Evolutionary conservation across 1,140 invertebrate species (phyloP).

Genomic region (Lithobius niger): DNA sequence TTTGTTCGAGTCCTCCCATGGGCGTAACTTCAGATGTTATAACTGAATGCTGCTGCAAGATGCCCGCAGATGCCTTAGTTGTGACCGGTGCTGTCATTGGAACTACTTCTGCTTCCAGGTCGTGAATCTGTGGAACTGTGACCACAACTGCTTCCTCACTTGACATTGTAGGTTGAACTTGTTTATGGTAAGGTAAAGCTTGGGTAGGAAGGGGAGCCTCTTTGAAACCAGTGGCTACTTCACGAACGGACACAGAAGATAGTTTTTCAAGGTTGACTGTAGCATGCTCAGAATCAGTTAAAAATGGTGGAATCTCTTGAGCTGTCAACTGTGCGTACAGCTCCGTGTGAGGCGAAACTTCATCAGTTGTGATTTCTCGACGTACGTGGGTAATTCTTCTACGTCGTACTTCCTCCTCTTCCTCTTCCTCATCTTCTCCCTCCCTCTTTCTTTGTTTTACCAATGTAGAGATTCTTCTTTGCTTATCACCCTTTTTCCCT

Average conservation of each 20-base stretch:
- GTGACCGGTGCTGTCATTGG: background rate
- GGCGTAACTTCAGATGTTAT: background rate
- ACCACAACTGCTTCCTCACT: conserved; percentile 9
- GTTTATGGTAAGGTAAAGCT: background rate
- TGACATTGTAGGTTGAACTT: background rate
- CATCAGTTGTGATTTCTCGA: background rate
- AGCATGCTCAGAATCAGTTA: background rate
- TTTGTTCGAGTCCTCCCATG: background rate
- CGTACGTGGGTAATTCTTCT: background rate
- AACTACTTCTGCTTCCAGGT: conserved; percentile 11
- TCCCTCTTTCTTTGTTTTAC: background rate
- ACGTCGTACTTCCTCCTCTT: background rate
- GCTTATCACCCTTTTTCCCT: background rate
- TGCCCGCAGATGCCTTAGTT: too few species aligned
- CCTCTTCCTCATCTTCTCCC: background rate
- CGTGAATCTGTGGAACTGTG: conserved; percentile 9
- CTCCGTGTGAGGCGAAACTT: background rate
- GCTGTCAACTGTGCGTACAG: background rate
- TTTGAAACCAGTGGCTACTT: background rate
- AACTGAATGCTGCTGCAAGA: background rate
- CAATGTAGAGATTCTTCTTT: background rate
- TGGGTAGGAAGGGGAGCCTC: background rate
- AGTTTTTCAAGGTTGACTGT: background rate
- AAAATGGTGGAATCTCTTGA: background rate
- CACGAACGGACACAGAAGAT: background rate